A percentile compares a stretch with the other conserved stretches of the same genome.
phyloP scores from a whole-genome alignment of 2,797 vertebrate species.

The Phrynocephalus vlangalii region DNA sequence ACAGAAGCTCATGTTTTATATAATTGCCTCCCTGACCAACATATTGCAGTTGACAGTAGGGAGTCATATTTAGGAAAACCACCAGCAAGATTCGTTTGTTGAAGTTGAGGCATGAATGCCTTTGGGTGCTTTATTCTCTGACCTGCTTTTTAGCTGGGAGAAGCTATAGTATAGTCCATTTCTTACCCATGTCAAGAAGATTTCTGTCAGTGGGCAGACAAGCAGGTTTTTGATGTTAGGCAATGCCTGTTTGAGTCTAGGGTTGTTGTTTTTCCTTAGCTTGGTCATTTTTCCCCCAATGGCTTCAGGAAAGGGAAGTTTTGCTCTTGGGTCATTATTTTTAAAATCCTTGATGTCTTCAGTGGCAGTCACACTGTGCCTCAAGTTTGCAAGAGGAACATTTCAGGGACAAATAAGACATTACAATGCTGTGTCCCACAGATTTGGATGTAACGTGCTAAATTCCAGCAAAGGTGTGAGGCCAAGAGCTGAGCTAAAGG shows the following conservation, averaged over 20 bases:
- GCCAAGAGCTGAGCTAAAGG: not conserved
- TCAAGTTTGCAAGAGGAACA: slow-evolving; percentile 18
- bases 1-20: slow-evolving; percentile 6
- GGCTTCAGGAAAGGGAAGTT: slow-evolving; percentile 32
- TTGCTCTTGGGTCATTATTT: slow-evolving; percentile 46
- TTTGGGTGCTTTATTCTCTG: slow-evolving; percentile 36
- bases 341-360: slow-evolving; percentile 24
- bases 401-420: slow-evolving; percentile 17
- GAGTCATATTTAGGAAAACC: not conserved
- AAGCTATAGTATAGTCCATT: not conserved
- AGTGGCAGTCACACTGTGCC: slow-evolving; percentile 20
- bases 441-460: not conserved
- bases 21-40: accelerated
- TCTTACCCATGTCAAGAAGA: slow-evolving; percentile 36
- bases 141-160: slow-evolving; percentile 44
- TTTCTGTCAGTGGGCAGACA: slow-evolving; percentile 53
- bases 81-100: accelerated
- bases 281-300: slow-evolving; percentile 32
- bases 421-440: not conserved
- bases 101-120: slow-evolving; percentile 16
- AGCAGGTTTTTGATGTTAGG: slow-evolving; percentile 50
- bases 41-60: slow-evolving; percentile 22
- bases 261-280: slow-evolving; percentile 23
- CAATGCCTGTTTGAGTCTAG: slow-evolving; percentile 40
- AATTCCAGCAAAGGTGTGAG: not conserved